Evolutionary conservation across 2,888 invertebrate genomes (phyloP), one percentile per base, ranked within the genome.

Genomic region (Syrista parreyssii): DNA sequence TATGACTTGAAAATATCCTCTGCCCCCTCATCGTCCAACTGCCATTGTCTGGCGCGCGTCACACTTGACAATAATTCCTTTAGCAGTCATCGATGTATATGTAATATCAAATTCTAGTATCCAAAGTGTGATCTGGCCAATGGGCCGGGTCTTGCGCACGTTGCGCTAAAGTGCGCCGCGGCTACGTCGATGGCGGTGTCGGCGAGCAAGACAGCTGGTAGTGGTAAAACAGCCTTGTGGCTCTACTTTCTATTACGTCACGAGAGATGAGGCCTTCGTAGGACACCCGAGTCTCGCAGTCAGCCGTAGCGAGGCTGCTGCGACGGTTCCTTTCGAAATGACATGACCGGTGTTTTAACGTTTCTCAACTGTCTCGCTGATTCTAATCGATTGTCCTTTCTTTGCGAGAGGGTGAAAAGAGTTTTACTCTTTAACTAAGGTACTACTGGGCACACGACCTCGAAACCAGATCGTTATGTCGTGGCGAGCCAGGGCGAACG

Each of bases 221-320:
- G 79, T 85, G 83, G 84, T 81, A 77, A 55, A 86, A 84, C 84
- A 87, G 86, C 87, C 88, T 88, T 87, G 87, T 82, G 84, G 78
- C 86, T 86, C 85, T 85, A 86, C 88, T 88, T 87, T 88, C 88
- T 86, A 87, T 88, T 88, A 85, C 87, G 87, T 87, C 88, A 86
- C 84, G 81, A 79, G 75, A 72, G 80, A 79, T 78, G 85, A 85
- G 86, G 80, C 86, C 87, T 86, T 86, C 86, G 82, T 80, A 68
- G 75, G 71, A 73, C 78, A 75, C 55, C 74, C 69, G 77, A 77
- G 32, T 76, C 76, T 35, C 74, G 23, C 55, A 55, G 55, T 55
- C 55, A 23, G 55, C 55, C 55, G 55, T 55, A 23, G 55, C 55
- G 55, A 23, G 55, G 55, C 55, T 55, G 55, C 55, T 55, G 55